Percentiles rank a stretch among this genome's conserved stretches.
Conservation (phyloP, 2,888 invertebrate genomes). For the Pseudococcus jackbeardsleyi region DNA sequence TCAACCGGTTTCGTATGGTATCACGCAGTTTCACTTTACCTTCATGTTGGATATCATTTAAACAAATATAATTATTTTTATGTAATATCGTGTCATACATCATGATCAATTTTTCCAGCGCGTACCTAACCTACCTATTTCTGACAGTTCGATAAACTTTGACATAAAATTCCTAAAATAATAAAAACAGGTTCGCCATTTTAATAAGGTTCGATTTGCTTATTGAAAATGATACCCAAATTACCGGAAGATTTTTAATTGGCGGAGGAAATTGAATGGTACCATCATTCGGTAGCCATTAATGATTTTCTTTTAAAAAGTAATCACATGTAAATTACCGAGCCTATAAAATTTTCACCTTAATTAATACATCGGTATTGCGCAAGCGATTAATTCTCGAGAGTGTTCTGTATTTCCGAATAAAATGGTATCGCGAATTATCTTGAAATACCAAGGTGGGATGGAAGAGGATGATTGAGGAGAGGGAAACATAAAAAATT, state of each 20-base stretch:
- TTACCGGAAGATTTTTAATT: constrained; percentile 45
- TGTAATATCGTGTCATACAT: constrained; percentile 39
- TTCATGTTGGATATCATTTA: constrained; percentile 11
- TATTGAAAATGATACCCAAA: background rate
- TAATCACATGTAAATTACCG: background rate
- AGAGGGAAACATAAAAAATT: too few species aligned
- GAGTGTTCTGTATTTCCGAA: background rate
- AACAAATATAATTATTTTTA: constrained; percentile 54
- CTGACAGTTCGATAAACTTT: constrained; percentile 36
- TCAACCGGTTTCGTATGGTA: background rate
- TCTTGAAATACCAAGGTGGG: too few species aligned
- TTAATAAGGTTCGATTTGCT: background rate
- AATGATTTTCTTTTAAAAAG: background rate
- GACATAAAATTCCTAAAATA: constrained; percentile 4
- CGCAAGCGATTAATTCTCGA: background rate
- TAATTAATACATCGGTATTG: background rate
- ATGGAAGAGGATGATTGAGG: too few species aligned
- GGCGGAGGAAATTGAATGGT: background rate
- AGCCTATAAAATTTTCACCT: background rate
- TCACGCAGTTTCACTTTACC: constrained; percentile 17
- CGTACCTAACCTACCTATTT: background rate
- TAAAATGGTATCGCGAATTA: background rate
- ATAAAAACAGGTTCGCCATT: constrained; percentile 26
- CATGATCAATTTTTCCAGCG: constrained; percentile 2
- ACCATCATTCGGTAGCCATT: background rate